Base-by-base conservation (phyloP, 1,140 invertebrate genomes). In the Diachasmimorpha longicaudata region DNA sequence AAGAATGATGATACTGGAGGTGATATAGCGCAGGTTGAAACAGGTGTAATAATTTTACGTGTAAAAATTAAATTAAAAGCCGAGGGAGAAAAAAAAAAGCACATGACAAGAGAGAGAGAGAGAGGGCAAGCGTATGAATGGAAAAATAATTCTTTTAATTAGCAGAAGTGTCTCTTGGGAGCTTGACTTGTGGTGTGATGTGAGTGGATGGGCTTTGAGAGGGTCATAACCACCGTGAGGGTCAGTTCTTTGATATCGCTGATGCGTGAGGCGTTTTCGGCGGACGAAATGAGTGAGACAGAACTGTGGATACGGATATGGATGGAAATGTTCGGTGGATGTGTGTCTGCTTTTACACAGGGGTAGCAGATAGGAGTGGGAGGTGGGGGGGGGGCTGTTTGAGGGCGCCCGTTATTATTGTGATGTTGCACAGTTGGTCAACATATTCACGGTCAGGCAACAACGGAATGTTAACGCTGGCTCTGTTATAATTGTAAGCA, bases 161-260 rank as follows among this genome's bases (percentile, higher is more conserved):
- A 63, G 58, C 58, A 63, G 58, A 6, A 63, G 21, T 63, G 4
- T 63, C 58, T 63, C 11, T 68, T 68, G 36, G 39, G 36, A 36
- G 66, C 16, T 68, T 68, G 16, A 1, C 0, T 16, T 68, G 36
- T 39, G 31, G 36, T 36, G 25, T 16, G n/a, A 68, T 19, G 16
- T 68, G 66, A 68, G 36, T 13, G 31, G 36, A 25, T 16, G 25
- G 31, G 36, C n/a, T 11, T 13, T 16, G 9, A 14, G 66, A 16
- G 11, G n/a, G 11, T 5, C 14, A 39, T 39, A 19, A 79, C 81
- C 77, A 70, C 69, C 74, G 70, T 71, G 52, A 71, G 78, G 78
- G 72, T 52, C 78, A 81, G 79, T 84, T 86, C 85, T 86, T 86
- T 86, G 85, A 86, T 86, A 86, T 80, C 84, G 85, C 74, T 85